Base-by-base conservation (phyloP, 2,113 vertebrate species). In the Todiramphus saurophagus region DNA sequence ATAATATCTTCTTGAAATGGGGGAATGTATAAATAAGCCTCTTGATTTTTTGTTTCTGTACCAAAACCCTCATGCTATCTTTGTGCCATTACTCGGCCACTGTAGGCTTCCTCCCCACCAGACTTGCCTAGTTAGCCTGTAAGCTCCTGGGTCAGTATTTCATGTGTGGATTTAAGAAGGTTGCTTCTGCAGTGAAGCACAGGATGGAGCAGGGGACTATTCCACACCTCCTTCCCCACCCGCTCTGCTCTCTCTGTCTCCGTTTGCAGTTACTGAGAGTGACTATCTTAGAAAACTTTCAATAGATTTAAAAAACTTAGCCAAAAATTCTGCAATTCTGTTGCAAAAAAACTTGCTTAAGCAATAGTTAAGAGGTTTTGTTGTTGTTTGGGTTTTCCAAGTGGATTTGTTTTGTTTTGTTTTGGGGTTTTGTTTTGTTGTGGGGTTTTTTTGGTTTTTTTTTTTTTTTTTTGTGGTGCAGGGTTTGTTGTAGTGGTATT, bases 91-190 rank as follows among this genome's bases (percentile, higher is more conserved):
- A 6, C 9, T 24, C 16, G 51, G 58, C n/a, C 19, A 12, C 15
- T n/a, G 39, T 14, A 46, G 20, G 10, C 18, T 62, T 66, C 77
- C 33, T 63, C 8, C 60, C 27, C 9, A 4, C 41, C 27, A 15
- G 31, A 13, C 46, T 39, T 60, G 3, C 8, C 8, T 27, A 31
- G 18, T 30, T 70, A 41, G 75, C 27, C 50, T 72, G 5, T 6
- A 16, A 44, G 51, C 66, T 62, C 25, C 43, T 63, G 0, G 4
- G 31, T 3, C 7, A 41, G 0, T 73, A 60, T 76, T 86, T 75
- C 41, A 15, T 46, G 11, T 30, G 41, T 81, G 64, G 23, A 41
- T 77, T 80, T 62, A 44, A 74, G 68, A 31, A 73, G 7, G 14
- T 56, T 60, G 23, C 70, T 77, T 86, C n/a, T 75, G 10, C 83